Evolutionary conservation across 2,888 invertebrate genomes (phyloP), one percentile per base, ranked within the genome.

Genomic region (Pseudococcus viburni): DNA sequence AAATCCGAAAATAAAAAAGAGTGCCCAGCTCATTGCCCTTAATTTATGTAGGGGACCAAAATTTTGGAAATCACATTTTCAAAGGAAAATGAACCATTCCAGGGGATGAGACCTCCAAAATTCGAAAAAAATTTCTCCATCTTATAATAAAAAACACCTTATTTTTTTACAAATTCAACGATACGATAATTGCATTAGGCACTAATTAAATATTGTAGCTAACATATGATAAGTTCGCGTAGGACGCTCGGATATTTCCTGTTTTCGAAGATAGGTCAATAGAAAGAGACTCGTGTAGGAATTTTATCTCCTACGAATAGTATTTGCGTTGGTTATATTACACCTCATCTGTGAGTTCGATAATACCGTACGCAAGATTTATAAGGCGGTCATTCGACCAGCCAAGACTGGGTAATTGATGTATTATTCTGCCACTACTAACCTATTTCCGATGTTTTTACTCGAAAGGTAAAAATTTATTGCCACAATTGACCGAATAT

Each of bases 231-330:
- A 83, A 83, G 46, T 9, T 46, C 46, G 80, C 80, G 80, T 83
- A 83, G 80, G 80, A 19, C 46, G 2, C 3, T 42, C 33, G 33
- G 12, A 59, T 55, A 33, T 85, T 85, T 85, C 85, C 85, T 85
- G 85, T 85, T 85, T n/a, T 39, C 46, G 42, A 85, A 85, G 85
- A 85, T 85, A 59, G 85, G 85, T 85, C 85, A 85, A 33, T 59
- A 59, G 85, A 46, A 48, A 51, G 17, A 22, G 42, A 42, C 11
- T 48, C 17, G 80, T 15, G 85, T 85, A 85, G 85, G 85, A 85
- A 85, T 85, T 19, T 39, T 55, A 85, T 59, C 48, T 46, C 46
- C 26, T 46, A 46, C 46, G 33, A 9, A n/a, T n/a, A 46, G 80
- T 46, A 22, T 83, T 46, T 83, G 19, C 80, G n/a, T 83, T 46